These are phyloP conservation scores for Anhinga anhinga DNA, from an alignment of 2,113 vertebrate genomes.

Conservation along the genomic window DNA sequence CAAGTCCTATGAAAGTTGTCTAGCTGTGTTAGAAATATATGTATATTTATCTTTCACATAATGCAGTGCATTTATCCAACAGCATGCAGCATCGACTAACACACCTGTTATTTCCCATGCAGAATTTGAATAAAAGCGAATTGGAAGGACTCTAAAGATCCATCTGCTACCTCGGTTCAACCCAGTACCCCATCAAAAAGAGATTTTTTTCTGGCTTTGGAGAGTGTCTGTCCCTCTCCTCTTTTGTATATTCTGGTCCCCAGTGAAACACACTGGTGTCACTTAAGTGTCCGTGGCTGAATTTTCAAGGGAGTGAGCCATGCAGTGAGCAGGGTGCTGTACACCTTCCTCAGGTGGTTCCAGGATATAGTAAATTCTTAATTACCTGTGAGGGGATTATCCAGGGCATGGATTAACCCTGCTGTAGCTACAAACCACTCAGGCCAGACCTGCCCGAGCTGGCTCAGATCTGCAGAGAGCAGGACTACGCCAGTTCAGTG, in stretches of 20 bases:
- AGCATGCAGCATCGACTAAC: background rate
- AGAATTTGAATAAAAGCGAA: background rate
- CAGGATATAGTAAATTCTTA: background rate
- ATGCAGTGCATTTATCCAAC: background rate
- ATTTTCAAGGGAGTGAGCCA: background rate
- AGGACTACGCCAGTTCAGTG: background rate
- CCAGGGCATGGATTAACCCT: background rate
- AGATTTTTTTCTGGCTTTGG: background rate
- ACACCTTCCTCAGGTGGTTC: background rate
- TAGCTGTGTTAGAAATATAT: background rate
- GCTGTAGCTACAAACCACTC: background rate
- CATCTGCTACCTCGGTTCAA: background rate
- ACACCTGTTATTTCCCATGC: background rate
- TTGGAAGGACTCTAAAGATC: background rate
- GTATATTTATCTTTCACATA: background rate
- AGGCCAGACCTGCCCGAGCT: background rate
- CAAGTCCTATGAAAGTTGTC: background rate
- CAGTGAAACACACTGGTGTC: background rate
- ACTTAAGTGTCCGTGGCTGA: accelerated
- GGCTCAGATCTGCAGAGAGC: background rate
- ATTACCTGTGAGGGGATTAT: background rate
- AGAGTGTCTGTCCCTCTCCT: background rate
- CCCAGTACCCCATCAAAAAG: background rate
- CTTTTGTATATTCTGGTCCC: background rate
- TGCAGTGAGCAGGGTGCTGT: background rate